Evolutionary conservation across 2,888 invertebrate genomes (phyloP).

Genomic region (Oegoconia quadripuncta): DNA sequence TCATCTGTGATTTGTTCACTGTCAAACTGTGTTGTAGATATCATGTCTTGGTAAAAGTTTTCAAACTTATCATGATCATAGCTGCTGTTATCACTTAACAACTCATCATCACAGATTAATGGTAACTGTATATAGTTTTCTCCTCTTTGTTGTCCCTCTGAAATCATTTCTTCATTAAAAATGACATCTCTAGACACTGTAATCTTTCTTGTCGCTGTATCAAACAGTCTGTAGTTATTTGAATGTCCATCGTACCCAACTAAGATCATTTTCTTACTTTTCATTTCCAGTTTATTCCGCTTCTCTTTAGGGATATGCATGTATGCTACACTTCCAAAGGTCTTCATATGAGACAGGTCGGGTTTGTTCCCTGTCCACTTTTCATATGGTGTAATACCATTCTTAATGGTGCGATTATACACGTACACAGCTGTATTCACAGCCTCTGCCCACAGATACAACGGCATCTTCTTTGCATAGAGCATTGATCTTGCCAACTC

Average conservation of each 20-base stretch:
- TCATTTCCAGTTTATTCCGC: constrained; percentile 2
- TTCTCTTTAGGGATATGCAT: constrained; percentile 2
- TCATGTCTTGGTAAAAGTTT: too few species aligned
- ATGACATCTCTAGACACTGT: constrained; percentile 1
- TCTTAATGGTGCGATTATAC: neutral
- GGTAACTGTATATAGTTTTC: too few species aligned
- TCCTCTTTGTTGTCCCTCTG: too few species aligned
- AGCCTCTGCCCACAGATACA: constrained; percentile 1
- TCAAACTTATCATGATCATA: neutral
- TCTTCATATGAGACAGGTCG: neutral
- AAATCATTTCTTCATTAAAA: constrained; percentile 2
- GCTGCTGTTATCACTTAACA: too few species aligned
- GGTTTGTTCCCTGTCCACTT: neutral
- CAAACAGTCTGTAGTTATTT: constrained; percentile 1
- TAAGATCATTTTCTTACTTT: constrained; percentile 1
- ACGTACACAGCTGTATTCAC: neutral
- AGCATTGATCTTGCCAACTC: constrained; percentile 1
- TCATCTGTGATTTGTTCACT: too few species aligned
- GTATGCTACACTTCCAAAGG: neutral
- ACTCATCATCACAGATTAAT: too few species aligned
- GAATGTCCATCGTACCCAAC: constrained; percentile 4
- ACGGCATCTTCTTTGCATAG: neutral
- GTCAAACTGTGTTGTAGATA: too few species aligned
- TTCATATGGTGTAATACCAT: constrained; percentile 1
- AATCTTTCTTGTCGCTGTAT: neutral